Conservation (phyloP, 2,113 vertebrate species). For the Larimichthys crocea region DNA sequence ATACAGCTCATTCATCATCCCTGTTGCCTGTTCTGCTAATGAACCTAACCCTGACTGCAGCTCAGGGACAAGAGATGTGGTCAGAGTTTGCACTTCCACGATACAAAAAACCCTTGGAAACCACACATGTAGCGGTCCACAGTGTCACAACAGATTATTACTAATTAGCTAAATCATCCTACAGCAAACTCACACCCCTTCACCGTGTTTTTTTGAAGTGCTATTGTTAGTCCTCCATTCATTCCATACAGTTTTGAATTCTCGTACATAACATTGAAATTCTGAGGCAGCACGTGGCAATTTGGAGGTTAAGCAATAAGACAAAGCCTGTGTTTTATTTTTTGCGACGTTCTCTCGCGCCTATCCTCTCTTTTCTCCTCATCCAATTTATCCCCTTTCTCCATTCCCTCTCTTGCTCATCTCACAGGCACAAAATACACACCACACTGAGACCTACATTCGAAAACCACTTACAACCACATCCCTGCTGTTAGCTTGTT, state of each 20-base stretch:
- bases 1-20: constrained; percentile 64
- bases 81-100: constrained; percentile 36
- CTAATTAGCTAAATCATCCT: constrained; percentile 1
- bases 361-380: neutral
- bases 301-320: neutral
- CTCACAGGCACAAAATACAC: constrained; percentile 4
- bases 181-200: neutral
- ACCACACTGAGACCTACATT: constrained; percentile 14
- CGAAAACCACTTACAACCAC: constrained; percentile 31
- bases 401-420: neutral
- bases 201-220: neutral
- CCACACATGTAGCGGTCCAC: constrained; percentile 24
- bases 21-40: constrained; percentile 54
- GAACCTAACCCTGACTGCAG: constrained; percentile 48
- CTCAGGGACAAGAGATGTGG: constrained; percentile 28
- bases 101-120: neutral
- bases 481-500: constrained; percentile 5
- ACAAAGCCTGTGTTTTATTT: neutral
- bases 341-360: neutral
- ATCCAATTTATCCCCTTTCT: constrained; percentile 14
- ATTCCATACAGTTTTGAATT: neutral
- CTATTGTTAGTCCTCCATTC: neutral
- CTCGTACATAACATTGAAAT: neutral
- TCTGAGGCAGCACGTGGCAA: neutral
- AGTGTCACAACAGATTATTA: neutral